Evolutionary conservation across 2,797 vertebrate species (phyloP), one percentile per base, ranked within the genome.

Genomic region (Sebastes kiyomatsui): DNA sequence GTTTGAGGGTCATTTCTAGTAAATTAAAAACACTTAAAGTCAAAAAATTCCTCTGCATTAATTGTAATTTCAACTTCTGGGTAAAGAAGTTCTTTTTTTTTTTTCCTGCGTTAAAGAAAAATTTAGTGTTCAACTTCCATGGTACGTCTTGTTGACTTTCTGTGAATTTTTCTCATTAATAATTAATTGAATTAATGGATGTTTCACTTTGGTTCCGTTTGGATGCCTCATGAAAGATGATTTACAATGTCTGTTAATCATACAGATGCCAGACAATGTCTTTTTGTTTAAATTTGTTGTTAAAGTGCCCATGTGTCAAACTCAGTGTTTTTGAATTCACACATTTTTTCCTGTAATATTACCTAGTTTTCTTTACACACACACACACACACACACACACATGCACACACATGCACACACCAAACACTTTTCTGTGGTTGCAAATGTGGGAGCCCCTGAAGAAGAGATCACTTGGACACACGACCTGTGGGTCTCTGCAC

Each of bases 71-170:
- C 56, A 84, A 83, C 59, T 78, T 92, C 66, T 90, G 65, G 90
- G 88, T 90, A 93, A 92, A 94, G 90, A 91, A 94, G 92, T 93
- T 73, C 79, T 16, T 69, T 16, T 69, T 77, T 30, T 54, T 79
- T 58, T 79, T 58, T 46, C 92, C 93, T 94, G 95, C 92, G 82
- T 95, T 96, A 91, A 93, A 95, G 94, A 94, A 93, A 83, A 95
- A 94, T 94, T 95, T 96, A 96, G 96, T 97, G 96, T 97, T 97
- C 95, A 97, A 97, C 96, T 97, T 97, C 96, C 96, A 97, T 94
- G 97, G 98, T 98, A 98, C 97, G 96, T 97, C 96, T 97, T 96
- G 96, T 97, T 96, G 96, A 97, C 94, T 96, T 97, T 97, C 95
- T 97, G 96, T 97, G 96, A 97, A 96, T 97, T 97, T 97, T 97